Evolutionary conservation across 2,797 vertebrate genomes (phyloP).

Genomic region (Macropodus opercularis): DNA sequence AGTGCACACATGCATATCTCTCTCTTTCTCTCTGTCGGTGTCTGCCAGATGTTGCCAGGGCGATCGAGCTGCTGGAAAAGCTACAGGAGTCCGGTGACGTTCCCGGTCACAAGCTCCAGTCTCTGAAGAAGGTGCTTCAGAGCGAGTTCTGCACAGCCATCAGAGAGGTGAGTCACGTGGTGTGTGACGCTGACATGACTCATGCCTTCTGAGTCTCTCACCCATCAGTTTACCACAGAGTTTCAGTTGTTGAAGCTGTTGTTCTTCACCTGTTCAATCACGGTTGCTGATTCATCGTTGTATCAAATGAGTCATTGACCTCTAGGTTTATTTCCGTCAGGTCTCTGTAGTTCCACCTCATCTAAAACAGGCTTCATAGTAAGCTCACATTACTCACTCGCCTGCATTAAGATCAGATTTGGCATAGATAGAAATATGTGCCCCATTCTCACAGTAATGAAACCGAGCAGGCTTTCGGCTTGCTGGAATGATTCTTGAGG

Average conservation of each 20-base stretch:
- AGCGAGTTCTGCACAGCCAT: slow-evolving; percentile 99
- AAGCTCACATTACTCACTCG: too few relatives aligned
- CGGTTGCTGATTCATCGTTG: not conserved
- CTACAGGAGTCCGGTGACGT: slow-evolving; percentile 96
- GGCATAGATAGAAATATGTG: too few relatives aligned
- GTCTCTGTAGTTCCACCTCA: too few relatives aligned
- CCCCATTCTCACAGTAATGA: too few relatives aligned
- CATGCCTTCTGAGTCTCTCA: slow-evolving; percentile 7
- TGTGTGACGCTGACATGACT: slow-evolving; percentile 25
- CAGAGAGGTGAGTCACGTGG: slow-evolving; percentile 90
- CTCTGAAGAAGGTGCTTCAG: slow-evolving; percentile 97
- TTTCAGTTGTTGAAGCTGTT: not conserved
- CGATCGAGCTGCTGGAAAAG: slow-evolving; percentile 97
- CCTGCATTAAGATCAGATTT: too few relatives aligned
- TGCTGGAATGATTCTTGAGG: too few relatives aligned
- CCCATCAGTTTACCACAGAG: slow-evolving; percentile 11
- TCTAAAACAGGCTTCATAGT: too few relatives aligned
- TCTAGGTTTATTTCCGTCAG: too few relatives aligned
- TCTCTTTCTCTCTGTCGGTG: slow-evolving; percentile 34
- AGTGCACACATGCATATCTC: not conserved
- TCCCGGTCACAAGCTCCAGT: slow-evolving; percentile 97
- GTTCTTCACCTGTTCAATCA: not conserved
- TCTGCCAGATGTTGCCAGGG: slow-evolving; percentile 92
- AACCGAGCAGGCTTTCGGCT: too few relatives aligned
- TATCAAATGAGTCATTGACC: too few relatives aligned